Evolutionary conservation across 2,797 vertebrate species (phyloP), one percentile per base, ranked within the genome.

Genomic region (Glossophaga mutica): DNA sequence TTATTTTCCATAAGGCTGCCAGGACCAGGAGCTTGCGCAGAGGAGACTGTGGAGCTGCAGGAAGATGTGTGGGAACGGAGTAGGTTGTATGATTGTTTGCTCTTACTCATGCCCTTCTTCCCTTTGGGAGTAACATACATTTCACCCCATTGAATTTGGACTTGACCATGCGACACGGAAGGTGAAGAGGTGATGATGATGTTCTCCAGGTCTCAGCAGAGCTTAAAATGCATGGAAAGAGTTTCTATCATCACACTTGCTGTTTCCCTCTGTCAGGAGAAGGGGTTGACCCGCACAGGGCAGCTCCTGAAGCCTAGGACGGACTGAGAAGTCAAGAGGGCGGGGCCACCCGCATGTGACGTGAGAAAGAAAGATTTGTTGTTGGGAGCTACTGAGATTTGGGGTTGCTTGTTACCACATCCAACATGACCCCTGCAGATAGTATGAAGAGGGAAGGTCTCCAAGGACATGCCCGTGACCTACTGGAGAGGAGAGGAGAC

Each of bases 81-180:
- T 1, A 1, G 18, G 18, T 0, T 3, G 2, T 34, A 8, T 4
- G 5, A 21, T 2, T 21, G 8, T 59, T 37, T 15, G 79, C 34
- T 9, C 6, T 29, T 37, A 24, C 32, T 24, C 29, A 1, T 0
- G n/a, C 1, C 16, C 8, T 3, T 11, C 16, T 50, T 85, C 8
- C 71, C 21, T 65, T 8, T 62, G 77, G 71, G 19, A 34, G 21
- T 14, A n/a, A 76, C 14, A 1, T 32, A 5, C 3, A 5, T 73
- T 44, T 59, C 37, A 65, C 24, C n/a, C 8, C 29, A 2, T 0
- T 8, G 68, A 50, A 59, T 67, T 57, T 29, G 39, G 34, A 21
- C 65, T 24, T 65, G 44, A 32, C 70, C 12, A 0, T 9, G 18
- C 24, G 67, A 44, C 37, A 11, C 32, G 44, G 62, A 32, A 10